Evolutionary conservation across 2,113 vertebrate genomes (phyloP).

Genomic region (Pteropus alecto): DNA sequence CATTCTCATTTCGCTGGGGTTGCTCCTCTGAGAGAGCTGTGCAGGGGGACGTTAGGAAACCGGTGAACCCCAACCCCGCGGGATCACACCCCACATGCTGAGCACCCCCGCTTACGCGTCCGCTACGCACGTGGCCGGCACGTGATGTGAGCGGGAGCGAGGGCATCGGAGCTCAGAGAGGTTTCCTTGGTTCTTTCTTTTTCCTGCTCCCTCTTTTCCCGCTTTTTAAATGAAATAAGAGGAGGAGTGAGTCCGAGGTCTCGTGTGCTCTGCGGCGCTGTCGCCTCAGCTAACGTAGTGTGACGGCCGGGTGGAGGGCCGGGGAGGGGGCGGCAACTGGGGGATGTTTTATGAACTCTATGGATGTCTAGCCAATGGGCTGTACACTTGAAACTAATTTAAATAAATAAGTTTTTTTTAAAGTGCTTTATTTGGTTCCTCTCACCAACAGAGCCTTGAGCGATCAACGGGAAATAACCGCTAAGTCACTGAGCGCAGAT

Average conservation of each 20-base stretch:
- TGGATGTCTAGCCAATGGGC: too few species aligned
- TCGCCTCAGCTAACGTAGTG: neutral
- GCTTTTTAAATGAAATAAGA: neutral
- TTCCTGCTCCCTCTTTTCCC: neutral
- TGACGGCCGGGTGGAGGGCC: too few species aligned
- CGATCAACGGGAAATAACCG: neutral
- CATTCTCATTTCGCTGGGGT: constrained; percentile 74
- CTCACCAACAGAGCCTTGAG: neutral
- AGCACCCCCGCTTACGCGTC: constrained; percentile 62
- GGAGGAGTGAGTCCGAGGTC: neutral
- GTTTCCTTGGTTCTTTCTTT: fast-evolving
- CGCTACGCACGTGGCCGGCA: neutral
- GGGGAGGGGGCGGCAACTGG: too few species aligned
- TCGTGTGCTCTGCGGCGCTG: neutral
- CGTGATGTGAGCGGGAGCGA: neutral
- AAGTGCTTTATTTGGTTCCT: neutral
- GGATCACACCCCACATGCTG: constrained; percentile 36
- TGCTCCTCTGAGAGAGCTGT: constrained; percentile 67
- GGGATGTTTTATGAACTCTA: too few species aligned
- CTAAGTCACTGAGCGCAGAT: neutral
- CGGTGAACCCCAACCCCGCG: neutral
- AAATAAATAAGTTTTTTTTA: too few species aligned
- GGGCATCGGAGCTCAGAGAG: neutral
- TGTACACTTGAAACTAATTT: too few species aligned
- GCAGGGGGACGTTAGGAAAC: neutral